Base-by-base conservation (phyloP, 2,797 vertebrate species). In the Discoglossus pictus region DNA sequence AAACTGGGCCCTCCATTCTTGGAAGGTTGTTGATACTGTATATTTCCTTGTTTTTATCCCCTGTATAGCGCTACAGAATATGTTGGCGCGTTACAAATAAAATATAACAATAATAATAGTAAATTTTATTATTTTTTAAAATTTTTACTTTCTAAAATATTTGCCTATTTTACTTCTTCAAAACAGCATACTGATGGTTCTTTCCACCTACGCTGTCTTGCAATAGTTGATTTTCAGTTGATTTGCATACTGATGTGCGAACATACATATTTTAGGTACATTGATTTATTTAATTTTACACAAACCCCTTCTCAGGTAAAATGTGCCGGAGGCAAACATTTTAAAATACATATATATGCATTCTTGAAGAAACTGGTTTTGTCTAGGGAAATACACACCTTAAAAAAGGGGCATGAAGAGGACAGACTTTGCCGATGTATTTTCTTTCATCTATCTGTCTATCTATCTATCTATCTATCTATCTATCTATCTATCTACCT, bases 361-460 rank as follows among this genome's bases (percentile, higher is more conserved):
- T 51, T 35, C 65, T 68, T 39, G 23, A 68, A 25, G 13, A 60
- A 68, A 68, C 65, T 35, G 55, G 65, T 68, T 68, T 21, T 42
- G 42, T 42, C 18, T 50, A 50, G n/a, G 16, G 47, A 40, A 8
- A 31, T 31, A 4, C 27, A 15, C 4, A 16, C 36, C 12, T 36
- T 2, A 47, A 39, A 27, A 24, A 18, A 38, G 34, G 34, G 36
- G 21, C 18, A 39, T 21, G 15, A 3, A 51, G 6, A 40, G 46
- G 47, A 20, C 16, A 43, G 43, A 17, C 18, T 7, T 35, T 15
- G 13, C 2, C 2, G 6, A 55, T 24, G n/a, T n/a, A 16, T 21
- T 18, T 20, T 24, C 8, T n/a, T n/a, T n/a, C 9, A 24, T 36
- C 5, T 15, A 38, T 38, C 15, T n/a, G 59, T 48, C 18, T 27